Conservation (phyloP, 2,888 invertebrate species). For the Euclidia mi region DNA sequence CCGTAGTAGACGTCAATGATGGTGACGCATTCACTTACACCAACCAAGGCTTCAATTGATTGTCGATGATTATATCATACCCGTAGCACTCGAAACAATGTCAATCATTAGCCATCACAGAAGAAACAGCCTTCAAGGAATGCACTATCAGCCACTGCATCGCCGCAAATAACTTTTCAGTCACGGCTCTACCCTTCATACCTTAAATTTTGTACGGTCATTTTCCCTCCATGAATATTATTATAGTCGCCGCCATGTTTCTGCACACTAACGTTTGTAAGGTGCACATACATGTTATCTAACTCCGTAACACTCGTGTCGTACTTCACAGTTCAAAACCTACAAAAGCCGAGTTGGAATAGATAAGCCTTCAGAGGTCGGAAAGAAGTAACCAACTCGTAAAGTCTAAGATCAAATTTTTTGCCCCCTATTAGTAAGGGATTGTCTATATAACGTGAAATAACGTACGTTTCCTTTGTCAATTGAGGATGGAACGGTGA, state of each 20-base stretch:
- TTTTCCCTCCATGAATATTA: constrained; percentile 97
- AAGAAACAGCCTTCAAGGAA: constrained; percentile 96
- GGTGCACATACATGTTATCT: constrained; percentile 98
- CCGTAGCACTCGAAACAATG: constrained; percentile 98
- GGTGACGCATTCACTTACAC: constrained; percentile 98
- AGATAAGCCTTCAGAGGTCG: constrained; percentile 97
- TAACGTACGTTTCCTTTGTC: constrained; percentile 96
- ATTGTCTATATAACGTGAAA: constrained; percentile 98
- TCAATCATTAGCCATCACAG: constrained; percentile 97
- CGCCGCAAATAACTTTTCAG: constrained; percentile 96
- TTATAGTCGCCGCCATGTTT: constrained; percentile 98
- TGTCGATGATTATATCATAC: constrained; percentile 98
- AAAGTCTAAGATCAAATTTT: constrained; percentile 98
- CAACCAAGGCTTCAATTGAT: constrained; percentile 97
- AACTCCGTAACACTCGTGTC: no score
- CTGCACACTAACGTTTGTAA: constrained; percentile 98
- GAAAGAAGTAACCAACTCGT: constrained; percentile 97
- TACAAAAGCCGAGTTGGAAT: no score
- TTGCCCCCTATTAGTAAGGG: constrained; percentile 97
- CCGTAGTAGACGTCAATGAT: constrained; percentile 97
- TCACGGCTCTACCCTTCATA: constrained; percentile 95
- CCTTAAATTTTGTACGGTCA: constrained; percentile 97
- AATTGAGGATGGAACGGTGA: constrained; percentile 95
- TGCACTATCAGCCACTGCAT: constrained; percentile 97
- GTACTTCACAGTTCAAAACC: no score